phyloP scores from a whole-genome alignment of 2,113 vertebrate genomes.

The Carlito syrichta region DNA sequence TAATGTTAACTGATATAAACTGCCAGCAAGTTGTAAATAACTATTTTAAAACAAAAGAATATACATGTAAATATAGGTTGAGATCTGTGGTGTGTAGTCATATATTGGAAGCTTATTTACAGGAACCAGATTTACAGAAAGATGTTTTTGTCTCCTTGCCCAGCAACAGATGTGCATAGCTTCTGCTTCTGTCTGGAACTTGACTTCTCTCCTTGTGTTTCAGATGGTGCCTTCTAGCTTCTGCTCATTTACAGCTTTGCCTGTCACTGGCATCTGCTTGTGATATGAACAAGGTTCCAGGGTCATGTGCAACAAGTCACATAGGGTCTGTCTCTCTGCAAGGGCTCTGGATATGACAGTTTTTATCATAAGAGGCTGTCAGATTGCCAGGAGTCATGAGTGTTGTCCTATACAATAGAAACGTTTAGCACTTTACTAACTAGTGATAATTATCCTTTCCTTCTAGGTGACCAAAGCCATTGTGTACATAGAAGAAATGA shows the following conservation, averaged over 20 bases:
- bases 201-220: background rate
- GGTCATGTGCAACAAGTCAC: background rate
- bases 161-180: too few relatives aligned
- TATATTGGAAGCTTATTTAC: background rate
- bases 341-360: rapidly evolving
- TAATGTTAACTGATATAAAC: too few relatives aligned
- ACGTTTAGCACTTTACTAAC: background rate
- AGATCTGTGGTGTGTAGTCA: background rate
- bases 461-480: conserved; percentile 90
- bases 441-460: background rate
- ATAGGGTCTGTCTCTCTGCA: background rate
- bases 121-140: background rate
- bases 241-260: background rate
- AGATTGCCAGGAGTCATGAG: background rate
- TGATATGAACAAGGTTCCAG: background rate
- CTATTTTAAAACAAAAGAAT: too few relatives aligned
- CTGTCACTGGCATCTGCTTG: background rate
- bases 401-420: background rate
- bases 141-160: background rate
- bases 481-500: conserved; percentile 94
- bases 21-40: too few relatives aligned
- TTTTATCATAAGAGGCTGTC: background rate
- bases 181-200: background rate
- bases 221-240: rapidly evolving
- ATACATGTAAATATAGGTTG: background rate